Evolutionary conservation across 2,797 vertebrate genomes (phyloP).

Genomic region (Pipistrellus pipistrellus): DNA sequence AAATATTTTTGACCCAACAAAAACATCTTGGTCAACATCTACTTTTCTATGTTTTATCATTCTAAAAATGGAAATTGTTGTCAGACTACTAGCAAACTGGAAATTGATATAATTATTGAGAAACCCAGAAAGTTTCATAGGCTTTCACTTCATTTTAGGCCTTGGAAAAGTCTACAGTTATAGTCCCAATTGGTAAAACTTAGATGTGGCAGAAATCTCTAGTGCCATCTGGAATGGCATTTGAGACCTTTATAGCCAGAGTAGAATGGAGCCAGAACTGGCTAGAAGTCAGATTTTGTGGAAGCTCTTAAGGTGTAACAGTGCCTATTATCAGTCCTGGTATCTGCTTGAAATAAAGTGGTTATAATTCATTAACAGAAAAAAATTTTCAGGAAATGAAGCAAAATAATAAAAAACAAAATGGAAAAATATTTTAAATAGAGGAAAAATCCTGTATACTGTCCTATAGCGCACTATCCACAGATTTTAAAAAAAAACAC

Average conservation of each 20-base stretch:
- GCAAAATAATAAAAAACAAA: slow-evolving; percentile 46
- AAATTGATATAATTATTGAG: slow-evolving; percentile 49
- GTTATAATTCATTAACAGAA: neutral
- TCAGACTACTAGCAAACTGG: neutral
- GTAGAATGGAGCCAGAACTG: neutral
- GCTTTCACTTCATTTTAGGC: slow-evolving; percentile 63
- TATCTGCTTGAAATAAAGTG: neutral
- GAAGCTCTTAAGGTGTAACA: slow-evolving; percentile 3
- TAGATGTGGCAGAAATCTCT: slow-evolving; percentile 19
- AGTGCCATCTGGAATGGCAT: slow-evolving; percentile 23
- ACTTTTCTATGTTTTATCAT: slow-evolving; percentile 59
- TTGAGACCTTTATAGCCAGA: slow-evolving; percentile 38
- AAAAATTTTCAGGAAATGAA: slow-evolving; percentile 64
- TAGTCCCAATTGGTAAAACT: slow-evolving; percentile 8
- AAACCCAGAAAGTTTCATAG: neutral
- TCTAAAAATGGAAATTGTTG: slow-evolving; percentile 23
- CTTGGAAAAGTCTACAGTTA: neutral
- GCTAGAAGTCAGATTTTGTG: slow-evolving; percentile 31
- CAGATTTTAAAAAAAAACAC: neutral
- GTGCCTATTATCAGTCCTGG: neutral
- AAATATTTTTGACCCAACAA: neutral
- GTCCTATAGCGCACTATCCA: neutral
- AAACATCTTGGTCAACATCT: slow-evolving; percentile 24
- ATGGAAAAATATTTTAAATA: slow-evolving; percentile 40
- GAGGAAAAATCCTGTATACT: neutral